Evolutionary conservation across 2,113 vertebrate species (phyloP), one percentile per base, ranked within the genome.

Genomic region (Ciconia boyciana): DNA sequence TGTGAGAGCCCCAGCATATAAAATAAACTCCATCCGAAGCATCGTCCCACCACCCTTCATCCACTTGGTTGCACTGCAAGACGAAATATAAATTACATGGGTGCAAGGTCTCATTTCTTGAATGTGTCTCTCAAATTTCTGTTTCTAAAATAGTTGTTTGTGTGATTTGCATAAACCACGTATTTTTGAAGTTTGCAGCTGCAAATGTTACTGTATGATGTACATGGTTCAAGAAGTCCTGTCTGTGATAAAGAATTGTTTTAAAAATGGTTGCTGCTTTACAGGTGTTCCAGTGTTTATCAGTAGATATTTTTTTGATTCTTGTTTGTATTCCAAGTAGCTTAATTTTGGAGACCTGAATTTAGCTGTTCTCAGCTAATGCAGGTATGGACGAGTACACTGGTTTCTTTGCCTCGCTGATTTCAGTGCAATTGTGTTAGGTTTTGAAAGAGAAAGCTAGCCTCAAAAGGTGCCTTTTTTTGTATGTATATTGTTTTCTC

Each of bases 141-240:
- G 62, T 88, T 93, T 90, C 75, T 88, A 77, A 94, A 94, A 43
- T 36, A 80, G 70, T 51, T 78, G 46, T 78, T 90, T 83, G 61
- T 13, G 5, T 36, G n/a, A 55, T 93, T 91, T 91, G 71, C 66
- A 70, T 83, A 65, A 95, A 65, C 61, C 44, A 4, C 5, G 0
- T 49, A 10, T 51, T 83, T 86, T 92, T 91, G 90, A 70, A 85
- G 62, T 85, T 88, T 65, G 84, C 87, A 93, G 86, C 90, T 96
- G 90, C 91, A 80, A 15, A 28, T 90, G 61, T 29, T 93, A 2
- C 74, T 0, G 2, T 41, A 4, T 34, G 44, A 57, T 46, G 46
- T 48, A 18, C 15, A 14, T 57, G 34, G 44, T 61, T 90, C 31
- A n/a, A 70, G 83, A 39, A 85, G 36, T 21, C 58, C 41, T 64